Evolutionary conservation across 2,797 vertebrate species (phyloP).

Genomic region (Pachyuromys duprasi): DNA sequence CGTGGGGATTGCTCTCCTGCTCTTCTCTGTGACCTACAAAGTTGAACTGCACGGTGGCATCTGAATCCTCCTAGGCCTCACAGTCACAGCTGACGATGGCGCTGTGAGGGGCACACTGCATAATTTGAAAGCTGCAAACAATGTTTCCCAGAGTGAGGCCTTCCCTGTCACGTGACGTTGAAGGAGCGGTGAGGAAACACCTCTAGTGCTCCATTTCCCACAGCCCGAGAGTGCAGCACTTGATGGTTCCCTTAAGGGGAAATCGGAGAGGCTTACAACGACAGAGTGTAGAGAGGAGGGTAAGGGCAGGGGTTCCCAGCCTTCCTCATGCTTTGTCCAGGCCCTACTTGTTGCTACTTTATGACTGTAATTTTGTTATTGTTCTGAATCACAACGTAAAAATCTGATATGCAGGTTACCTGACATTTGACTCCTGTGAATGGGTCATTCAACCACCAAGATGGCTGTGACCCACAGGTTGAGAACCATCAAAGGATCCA

Average conservation of each 20-base stretch:
- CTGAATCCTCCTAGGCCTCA: background rate
- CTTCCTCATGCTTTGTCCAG: background rate
- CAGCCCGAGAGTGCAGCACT: slow-evolving; percentile 16
- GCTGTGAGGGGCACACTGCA: background rate
- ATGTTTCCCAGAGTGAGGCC: slow-evolving; percentile 37
- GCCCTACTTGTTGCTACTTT: background rate
- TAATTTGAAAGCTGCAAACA: no score
- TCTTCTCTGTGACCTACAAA: background rate
- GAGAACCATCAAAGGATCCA: background rate
- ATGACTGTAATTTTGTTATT: background rate
- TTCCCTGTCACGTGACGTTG: slow-evolving; percentile 51
- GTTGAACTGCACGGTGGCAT: background rate
- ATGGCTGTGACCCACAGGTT: background rate
- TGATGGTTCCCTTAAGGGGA: background rate
- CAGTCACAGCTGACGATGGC: background rate
- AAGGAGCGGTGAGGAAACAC: slow-evolving; percentile 36
- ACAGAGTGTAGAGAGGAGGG: background rate
- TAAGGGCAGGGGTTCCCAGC: background rate
- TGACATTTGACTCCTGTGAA: background rate
- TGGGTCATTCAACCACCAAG: background rate
- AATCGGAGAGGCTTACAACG: background rate
- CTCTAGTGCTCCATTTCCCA: background rate
- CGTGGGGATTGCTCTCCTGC: background rate
- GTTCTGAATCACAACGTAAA: background rate
- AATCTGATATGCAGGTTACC: background rate